Conservation (phyloP, 2,797 vertebrate genomes). For the Gallinago solitaria region DNA sequence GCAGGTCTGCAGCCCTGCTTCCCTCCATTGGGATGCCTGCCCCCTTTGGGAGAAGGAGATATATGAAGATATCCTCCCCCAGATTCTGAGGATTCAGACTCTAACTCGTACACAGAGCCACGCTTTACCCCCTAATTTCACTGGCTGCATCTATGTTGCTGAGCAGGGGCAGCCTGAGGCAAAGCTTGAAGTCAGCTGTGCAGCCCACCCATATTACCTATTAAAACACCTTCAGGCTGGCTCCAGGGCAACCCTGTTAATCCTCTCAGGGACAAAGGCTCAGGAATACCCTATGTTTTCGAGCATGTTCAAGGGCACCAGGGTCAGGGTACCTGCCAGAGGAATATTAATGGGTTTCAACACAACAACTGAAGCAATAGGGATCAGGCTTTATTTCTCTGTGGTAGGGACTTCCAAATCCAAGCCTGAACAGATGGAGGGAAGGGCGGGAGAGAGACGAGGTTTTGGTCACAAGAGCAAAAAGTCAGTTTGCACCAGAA, state of each 20-base stretch:
- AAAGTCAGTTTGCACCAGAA: neutral
- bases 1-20: neutral
- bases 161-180: slow-evolving; percentile 49
- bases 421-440: neutral
- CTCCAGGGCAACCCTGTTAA: slow-evolving; percentile 54
- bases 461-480: neutral
- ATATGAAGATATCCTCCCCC: neutral
- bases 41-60: neutral
- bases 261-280: slow-evolving; percentile 54
- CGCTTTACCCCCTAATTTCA: neutral
- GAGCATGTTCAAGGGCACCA: slow-evolving; percentile 24
- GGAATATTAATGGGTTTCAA: slow-evolving; percentile 22
- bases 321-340: slow-evolving; percentile 40
- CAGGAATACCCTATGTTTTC: neutral
- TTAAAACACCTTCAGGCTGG: slow-evolving; percentile 44
- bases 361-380: neutral
- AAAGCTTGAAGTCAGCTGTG: slow-evolving; percentile 12
- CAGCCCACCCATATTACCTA: slow-evolving; percentile 29
- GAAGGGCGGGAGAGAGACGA: neutral
- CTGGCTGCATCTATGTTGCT: neutral
- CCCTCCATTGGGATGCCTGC: neutral
- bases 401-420: neutral
- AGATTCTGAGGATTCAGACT: neutral
- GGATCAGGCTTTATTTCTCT: neutral
- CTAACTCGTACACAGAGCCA: rapidly evolving